Conservation (phyloP, 2,797 vertebrate genomes). For the Merluccius polli region DNA sequence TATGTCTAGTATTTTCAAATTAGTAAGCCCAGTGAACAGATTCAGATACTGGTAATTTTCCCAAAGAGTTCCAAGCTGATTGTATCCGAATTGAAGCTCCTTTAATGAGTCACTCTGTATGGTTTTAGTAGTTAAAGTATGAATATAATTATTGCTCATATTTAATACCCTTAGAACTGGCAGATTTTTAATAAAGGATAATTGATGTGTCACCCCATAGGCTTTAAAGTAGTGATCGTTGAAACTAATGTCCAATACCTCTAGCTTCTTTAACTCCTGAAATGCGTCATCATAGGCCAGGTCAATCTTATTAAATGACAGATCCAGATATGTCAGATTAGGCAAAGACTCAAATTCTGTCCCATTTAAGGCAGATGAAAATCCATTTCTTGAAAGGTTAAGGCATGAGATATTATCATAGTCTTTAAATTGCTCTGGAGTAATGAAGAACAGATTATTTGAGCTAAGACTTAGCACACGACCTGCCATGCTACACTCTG, state of each 20-base stretch:
- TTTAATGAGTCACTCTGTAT: constrained; percentile 68
- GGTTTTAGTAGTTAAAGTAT: constrained; percentile 67
- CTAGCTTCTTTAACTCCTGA: constrained; percentile 60
- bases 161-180: constrained; percentile 73
- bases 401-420: constrained; percentile 76
- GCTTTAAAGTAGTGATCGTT: constrained; percentile 78
- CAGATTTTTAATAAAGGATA: constrained; percentile 74
- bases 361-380: constrained; percentile 71
- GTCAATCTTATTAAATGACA: constrained; percentile 77
- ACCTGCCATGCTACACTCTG: constrained; percentile 69
- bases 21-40: constrained; percentile 68
- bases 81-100: constrained; percentile 72
- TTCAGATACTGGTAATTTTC: constrained; percentile 50
- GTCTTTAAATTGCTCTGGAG: constrained; percentile 63
- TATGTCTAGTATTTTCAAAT: constrained; percentile 73
- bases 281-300: constrained; percentile 74
- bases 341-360: constrained; percentile 69
- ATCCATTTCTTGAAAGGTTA: constrained; percentile 80
- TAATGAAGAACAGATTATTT: constrained; percentile 80
- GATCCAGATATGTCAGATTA: constrained; percentile 77
- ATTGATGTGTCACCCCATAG: constrained; percentile 66
- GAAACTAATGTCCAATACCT: constrained; percentile 75
- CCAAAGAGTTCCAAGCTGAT: constrained; percentile 74
- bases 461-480: constrained; percentile 76
- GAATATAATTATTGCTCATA: constrained; percentile 75